These are phyloP conservation scores for Aphaenogaster rudis DNA, from an alignment of 1,140 invertebrate species.

Conservation along the genomic window DNA sequence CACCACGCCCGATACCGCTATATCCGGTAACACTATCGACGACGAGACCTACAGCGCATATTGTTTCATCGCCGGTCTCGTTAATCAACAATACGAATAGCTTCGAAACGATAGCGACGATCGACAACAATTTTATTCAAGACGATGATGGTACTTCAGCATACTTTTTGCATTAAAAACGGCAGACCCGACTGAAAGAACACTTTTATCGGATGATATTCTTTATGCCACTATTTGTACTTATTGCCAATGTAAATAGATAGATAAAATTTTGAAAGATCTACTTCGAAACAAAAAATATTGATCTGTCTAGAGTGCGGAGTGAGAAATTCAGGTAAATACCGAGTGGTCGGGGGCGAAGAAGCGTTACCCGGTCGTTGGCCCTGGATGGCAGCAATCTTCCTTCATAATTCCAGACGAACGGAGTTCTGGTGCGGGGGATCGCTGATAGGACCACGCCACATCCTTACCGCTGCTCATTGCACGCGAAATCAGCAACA, in stretches of 20 bases:
- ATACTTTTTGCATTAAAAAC: slow-evolving; percentile 34
- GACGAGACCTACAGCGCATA: slow-evolving; percentile 52
- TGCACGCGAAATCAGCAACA: slow-evolving; percentile 95
- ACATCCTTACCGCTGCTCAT: slow-evolving; percentile 96
- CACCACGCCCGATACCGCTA: slow-evolving; percentile 84
- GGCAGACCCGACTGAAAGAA: neutral
- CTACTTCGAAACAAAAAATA: neutral
- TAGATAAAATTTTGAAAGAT: neutral
- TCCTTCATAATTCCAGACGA: slow-evolving; percentile 93
- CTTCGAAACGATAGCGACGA: slow-evolving; percentile 74
- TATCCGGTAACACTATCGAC: slow-evolving; percentile 78
- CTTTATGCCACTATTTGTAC: neutral
- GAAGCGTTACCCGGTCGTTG: slow-evolving; percentile 93
- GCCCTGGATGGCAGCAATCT: slow-evolving; percentile 98
- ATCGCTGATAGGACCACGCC: slow-evolving; percentile 92
- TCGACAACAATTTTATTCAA: slow-evolving; percentile 85
- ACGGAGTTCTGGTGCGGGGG: slow-evolving; percentile 98
- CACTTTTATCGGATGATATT: neutral
- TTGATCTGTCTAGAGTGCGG: slow-evolving; percentile 90
- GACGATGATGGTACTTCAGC: slow-evolving; percentile 82
- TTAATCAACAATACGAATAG: slow-evolving; percentile 73
- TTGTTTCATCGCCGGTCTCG: slow-evolving; percentile 58
- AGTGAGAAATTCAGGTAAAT: slow-evolving; percentile 92
- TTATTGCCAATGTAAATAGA: neutral
- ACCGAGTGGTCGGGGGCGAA: slow-evolving; percentile 95